Evolutionary conservation across 2,888 invertebrate genomes (phyloP).

Genomic region (Drepana falcataria): DNA sequence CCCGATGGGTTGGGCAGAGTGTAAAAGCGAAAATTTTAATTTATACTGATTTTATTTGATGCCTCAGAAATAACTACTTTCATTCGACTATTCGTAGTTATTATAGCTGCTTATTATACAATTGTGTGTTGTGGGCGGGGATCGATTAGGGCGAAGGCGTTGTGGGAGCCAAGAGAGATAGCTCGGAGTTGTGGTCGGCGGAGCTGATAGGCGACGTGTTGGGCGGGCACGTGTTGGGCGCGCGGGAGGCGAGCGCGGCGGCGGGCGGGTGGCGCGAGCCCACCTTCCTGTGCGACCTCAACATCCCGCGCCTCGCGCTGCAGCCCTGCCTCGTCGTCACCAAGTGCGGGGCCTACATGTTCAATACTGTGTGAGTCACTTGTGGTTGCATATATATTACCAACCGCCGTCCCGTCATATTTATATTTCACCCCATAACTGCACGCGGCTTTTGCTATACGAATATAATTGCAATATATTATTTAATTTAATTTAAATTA

Average conservation of each 20-base stretch:
- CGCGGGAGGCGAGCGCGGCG: slow-evolving; percentile 39
- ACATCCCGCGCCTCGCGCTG: slow-evolving; percentile 59
- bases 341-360: slow-evolving; percentile 72
- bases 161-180: slow-evolving; percentile 52
- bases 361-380: slow-evolving; percentile 66
- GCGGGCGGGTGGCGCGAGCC: slow-evolving; percentile 59
- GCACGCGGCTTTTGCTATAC: too few species aligned
- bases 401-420: background rate
- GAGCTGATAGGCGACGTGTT: slow-evolving; percentile 59
- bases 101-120: too few species aligned
- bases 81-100: too few species aligned
- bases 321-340: slow-evolving; percentile 78
- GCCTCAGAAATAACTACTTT: too few species aligned
- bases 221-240: slow-evolving; percentile 54
- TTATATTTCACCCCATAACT: too few species aligned
- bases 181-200: slow-evolving; percentile 60
- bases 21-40: too few species aligned
- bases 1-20: too few species aligned
- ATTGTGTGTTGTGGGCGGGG: background rate
- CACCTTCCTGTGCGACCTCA: slow-evolving; percentile 65
- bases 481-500: too few species aligned
- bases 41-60: too few species aligned
- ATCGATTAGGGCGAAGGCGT: slow-evolving; percentile 51
- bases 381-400: background rate
- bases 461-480: too few species aligned